These are phyloP conservation scores for Ephydatia muelleri DNA, from an alignment of 37 sponge, comb jelly and placozoan genomes.

Conservation along the genomic window DNA sequence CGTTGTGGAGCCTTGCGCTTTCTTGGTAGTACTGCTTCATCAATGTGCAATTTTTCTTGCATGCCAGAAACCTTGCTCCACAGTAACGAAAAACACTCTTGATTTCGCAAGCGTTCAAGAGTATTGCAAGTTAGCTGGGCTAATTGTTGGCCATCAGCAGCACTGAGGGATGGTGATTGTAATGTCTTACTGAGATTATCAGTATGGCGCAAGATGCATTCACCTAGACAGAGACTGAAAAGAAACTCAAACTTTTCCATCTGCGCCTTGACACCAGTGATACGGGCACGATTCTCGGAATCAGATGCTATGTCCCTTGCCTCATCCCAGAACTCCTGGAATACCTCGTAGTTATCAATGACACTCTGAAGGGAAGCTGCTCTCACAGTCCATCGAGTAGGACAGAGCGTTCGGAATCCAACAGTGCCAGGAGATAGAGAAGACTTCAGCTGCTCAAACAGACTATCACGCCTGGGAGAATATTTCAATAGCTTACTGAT, in stretches of 20 bases:
- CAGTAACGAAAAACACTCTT: constrained; percentile 27
- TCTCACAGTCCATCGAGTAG: constrained; percentile 49
- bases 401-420: constrained; percentile 41
- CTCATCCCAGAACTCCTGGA: constrained; percentile 41
- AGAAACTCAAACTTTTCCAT: constrained; percentile 55
- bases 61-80: neutral
- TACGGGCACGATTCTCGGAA: constrained; percentile 30
- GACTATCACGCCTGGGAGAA: constrained; percentile 44
- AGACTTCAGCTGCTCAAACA: constrained; percentile 32
- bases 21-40: constrained; percentile 28
- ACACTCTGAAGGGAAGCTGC: constrained; percentile 43
- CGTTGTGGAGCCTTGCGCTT: constrained; percentile 35
- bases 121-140: constrained; percentile 22
- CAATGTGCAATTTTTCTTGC: neutral
- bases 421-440: constrained; percentile 41
- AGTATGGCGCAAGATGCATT: constrained; percentile 9
- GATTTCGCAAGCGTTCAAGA: constrained; percentile 22
- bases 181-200: constrained; percentile 59
- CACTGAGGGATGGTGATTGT: constrained; percentile 30
- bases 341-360: constrained; percentile 39
- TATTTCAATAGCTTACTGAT: constrained; percentile 37
- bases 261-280: constrained; percentile 42
- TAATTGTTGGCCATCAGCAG: constrained; percentile 45
- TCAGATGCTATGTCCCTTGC: constrained; percentile 2
- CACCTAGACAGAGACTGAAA: constrained; percentile 20